Conservation (phyloP, 2,888 invertebrate genomes). For the Plemyria rubiginata region DNA sequence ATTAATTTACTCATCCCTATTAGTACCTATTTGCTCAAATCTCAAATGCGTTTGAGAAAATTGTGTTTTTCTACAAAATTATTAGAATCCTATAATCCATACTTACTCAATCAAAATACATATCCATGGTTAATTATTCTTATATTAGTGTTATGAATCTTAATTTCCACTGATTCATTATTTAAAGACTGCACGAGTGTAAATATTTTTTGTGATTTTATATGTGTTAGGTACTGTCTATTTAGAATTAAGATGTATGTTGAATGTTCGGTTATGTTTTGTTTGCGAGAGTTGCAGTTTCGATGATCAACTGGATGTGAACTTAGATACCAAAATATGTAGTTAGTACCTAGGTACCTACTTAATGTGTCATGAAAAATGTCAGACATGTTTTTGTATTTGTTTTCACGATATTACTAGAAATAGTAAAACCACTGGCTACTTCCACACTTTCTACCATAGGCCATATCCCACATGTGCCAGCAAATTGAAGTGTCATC, state of each 20-base stretch:
- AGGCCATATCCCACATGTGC: too few species aligned
- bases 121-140: conserved; percentile 71
- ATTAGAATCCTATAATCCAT: conserved; percentile 3
- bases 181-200: conserved; percentile 73
- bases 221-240: conserved; percentile 52
- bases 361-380: background rate
- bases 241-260: conserved; percentile 51
- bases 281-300: conserved; percentile 53
- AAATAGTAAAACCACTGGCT: conserved; percentile 5
- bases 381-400: conserved; percentile 37
- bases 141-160: conserved; percentile 48
- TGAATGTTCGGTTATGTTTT: conserved; percentile 57
- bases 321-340: conserved; percentile 22
- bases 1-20: conserved; percentile 7
- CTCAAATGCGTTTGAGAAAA: conserved; percentile 3
- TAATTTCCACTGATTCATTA: conserved; percentile 60
- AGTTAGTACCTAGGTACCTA: too few species aligned
- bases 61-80: conserved; percentile 1
- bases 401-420: conserved; percentile 22
- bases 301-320: conserved; percentile 45
- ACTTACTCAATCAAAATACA: conserved; percentile 52
- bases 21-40: conserved; percentile 28
- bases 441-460: background rate
- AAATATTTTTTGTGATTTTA: conserved; percentile 68
- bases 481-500: conserved; percentile 43